Conservation (phyloP, 2,888 invertebrate species). For the Hedychridium roseum region DNA sequence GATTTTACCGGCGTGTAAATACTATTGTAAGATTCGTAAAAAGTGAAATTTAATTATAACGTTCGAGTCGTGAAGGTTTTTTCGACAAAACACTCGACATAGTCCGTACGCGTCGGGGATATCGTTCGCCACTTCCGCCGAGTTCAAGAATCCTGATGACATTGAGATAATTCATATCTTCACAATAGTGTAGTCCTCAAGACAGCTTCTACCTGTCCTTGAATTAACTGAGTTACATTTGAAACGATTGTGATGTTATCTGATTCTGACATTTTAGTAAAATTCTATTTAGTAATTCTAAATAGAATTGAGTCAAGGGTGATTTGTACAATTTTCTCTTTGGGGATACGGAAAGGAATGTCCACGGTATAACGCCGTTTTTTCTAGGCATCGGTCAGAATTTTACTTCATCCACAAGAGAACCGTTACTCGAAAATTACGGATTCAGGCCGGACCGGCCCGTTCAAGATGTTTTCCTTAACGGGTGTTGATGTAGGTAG, state of each 20-base stretch:
- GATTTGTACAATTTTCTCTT: too few relatives aligned
- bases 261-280: conserved; percentile 5
- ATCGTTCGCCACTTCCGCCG: conserved; percentile 37
- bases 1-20: too few relatives aligned
- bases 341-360: too few relatives aligned
- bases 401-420: conserved; percentile 4
- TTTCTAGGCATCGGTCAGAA: too few relatives aligned
- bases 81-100: too few relatives aligned
- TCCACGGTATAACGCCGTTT: too few relatives aligned
- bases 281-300: conserved; percentile 6
- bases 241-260: background rate
- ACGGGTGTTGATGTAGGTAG: too few relatives aligned
- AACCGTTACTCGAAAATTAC: conserved; percentile 26
- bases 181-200: conserved; percentile 7
- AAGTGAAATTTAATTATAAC: conserved; percentile 14
- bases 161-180: conserved; percentile 39
- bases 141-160: conserved; percentile 40
- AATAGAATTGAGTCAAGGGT: too few relatives aligned
- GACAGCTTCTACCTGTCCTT: conserved; percentile 2
- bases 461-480: too few relatives aligned
- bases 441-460: conserved; percentile 15
- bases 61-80: background rate
- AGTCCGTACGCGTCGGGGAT: conserved; percentile 21
- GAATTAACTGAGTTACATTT: background rate
- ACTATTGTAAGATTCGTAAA: background rate